phyloP scores from a whole-genome alignment of 1,140 invertebrate genomes.

The Steinernema feltiae region DNA sequence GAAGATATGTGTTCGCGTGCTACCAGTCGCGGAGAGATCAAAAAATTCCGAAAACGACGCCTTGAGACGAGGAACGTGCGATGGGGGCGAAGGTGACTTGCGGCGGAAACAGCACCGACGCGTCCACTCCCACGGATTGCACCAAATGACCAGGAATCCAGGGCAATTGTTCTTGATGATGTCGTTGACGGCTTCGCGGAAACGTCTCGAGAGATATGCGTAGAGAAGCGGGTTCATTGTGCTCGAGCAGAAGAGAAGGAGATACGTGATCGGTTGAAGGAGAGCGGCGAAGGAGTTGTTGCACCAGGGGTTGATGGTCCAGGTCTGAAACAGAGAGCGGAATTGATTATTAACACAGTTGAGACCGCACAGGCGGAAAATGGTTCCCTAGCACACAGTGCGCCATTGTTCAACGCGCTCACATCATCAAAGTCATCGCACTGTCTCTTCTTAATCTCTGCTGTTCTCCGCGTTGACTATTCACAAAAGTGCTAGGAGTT shows the following conservation, averaged over 20 bases:
- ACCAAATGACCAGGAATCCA: neutral
- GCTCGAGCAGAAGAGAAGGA: slow-evolving; percentile 46
- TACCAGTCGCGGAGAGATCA: neutral
- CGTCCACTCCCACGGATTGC: neutral
- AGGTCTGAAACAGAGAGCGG: slow-evolving; percentile 38
- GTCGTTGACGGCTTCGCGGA: slow-evolving; percentile 44
- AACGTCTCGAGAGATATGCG: slow-evolving; percentile 52
- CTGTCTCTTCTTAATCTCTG: too few species aligned
- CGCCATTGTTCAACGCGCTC: too few species aligned
- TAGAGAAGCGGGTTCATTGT: slow-evolving; percentile 53
- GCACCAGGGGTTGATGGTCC: slow-evolving; percentile 36
- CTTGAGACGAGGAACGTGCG: neutral
- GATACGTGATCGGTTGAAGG: slow-evolving; percentile 50
- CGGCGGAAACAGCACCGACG: neutral
- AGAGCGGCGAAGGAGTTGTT: slow-evolving; percentile 38
- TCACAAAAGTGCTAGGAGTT: too few species aligned
- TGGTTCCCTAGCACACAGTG: too few species aligned
- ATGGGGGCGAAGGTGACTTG: neutral
- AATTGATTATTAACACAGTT: too few species aligned
- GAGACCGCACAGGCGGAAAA: too few species aligned
- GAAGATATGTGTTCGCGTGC: neutral
- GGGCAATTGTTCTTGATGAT: slow-evolving; percentile 14
- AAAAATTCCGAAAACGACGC: slow-evolving; percentile 1
- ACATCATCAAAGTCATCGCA: too few species aligned
- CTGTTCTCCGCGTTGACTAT: too few species aligned